A percentile compares a stretch with the other conserved stretches of the same genome.
Evolutionary conservation across 2,113 vertebrate genomes (phyloP).

Genomic region (Origma solitaria): DNA sequence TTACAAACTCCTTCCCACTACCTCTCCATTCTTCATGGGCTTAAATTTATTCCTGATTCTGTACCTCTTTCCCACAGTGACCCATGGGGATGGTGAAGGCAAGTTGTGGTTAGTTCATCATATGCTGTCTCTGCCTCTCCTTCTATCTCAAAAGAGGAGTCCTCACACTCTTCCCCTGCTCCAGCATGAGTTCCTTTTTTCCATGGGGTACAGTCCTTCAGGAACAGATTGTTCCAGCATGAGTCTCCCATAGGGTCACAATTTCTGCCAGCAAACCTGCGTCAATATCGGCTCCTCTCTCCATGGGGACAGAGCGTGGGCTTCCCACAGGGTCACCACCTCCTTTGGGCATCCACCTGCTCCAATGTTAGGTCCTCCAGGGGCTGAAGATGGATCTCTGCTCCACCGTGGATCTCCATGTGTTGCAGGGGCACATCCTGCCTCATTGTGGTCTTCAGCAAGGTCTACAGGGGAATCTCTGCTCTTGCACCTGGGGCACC

Average conservation of each 20-base stretch:
- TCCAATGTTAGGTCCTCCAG: too few relatives aligned
- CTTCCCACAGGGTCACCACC: neutral
- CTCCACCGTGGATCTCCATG: neutral
- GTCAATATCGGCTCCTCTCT: neutral
- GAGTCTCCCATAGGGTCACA: neutral
- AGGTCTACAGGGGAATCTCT: neutral
- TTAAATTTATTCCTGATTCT: neutral
- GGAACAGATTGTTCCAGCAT: neutral
- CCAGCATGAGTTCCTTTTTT: neutral
- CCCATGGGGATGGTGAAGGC: neutral
- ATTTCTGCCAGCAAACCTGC: neutral
- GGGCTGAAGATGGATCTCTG: neutral
- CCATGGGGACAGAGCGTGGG: fast-evolving
- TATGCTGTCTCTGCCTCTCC: neutral
- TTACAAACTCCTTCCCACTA: neutral
- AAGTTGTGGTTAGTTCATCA: neutral
- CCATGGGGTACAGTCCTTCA: neutral
- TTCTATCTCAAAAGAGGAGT: neutral
- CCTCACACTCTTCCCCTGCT: neutral
- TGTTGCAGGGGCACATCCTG: neutral
- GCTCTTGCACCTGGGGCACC: neutral
- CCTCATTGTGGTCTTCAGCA: neutral
- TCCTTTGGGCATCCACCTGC: neutral
- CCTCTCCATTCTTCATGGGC: neutral
- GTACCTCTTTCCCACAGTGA: neutral